Base-by-base conservation (phyloP, 2,888 invertebrate species). In the Pseudolycoriella hygida region DNA sequence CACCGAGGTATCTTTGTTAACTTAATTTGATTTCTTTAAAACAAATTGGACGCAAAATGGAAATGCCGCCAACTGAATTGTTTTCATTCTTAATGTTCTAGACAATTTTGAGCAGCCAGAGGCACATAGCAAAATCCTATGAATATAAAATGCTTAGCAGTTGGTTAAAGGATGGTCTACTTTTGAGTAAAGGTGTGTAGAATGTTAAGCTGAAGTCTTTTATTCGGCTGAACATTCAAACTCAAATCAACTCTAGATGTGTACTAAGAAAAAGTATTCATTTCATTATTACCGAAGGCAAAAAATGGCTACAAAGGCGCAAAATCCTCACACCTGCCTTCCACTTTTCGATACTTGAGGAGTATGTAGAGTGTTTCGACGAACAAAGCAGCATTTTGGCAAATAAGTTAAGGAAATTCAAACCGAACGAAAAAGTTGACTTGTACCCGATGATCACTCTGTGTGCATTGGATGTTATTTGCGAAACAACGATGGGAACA, bases 401-500 rank as follows among this genome's bases (percentile, higher is more conserved):
- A 1, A 57, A 71, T 2, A 73, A 74, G 52, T 58, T 83, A 32
- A 55, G 55, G 2, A 53, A 46, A 17, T 37, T 18, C 11, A 45
- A 59, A 2, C 67, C 67, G 2, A 65, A 67, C 42, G 40, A 47
- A 1, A 52, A 60, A 1, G 58, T 80, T 19, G 71, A 81, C 56
- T 58, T 82, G 30, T 76, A 75, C 53, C 74, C 75, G 10, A 67
- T 73, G 48, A 63, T 81, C 2, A 70, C 70, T 56, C 68, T 65
- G 44, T 79, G 67, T 63, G 73, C 69, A 3, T 59, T 78, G 55
- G 76, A 77, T 56, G 69, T 74, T 30, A 74, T 78, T 49, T 73
- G 74, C 57, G 88, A 88, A 66, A 79, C 85, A 5, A 80, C 88
- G 11, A 89, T 90, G 88, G 89, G 88, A 1, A 73, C 76, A 11